Base-by-base conservation (phyloP, 2,888 invertebrate genomes). In the Leucoptera coffeella region DNA sequence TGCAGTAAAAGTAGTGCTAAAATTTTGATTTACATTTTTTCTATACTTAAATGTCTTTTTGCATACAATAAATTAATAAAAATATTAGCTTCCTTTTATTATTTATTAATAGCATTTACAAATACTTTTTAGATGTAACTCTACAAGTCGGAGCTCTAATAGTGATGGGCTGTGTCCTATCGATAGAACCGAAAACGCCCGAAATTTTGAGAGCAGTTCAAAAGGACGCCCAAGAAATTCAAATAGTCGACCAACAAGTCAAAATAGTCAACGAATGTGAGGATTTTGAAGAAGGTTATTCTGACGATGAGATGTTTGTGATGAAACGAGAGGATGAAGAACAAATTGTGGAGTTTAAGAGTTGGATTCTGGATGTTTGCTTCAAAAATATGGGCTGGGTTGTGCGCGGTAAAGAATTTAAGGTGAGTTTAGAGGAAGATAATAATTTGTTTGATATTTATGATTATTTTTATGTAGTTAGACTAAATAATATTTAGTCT, bases 61-160 rank as follows among this genome's bases (percentile, higher is more conserved):
- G n/a, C n/a, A n/a, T n/a, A n/a, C n/a, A n/a, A n/a, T n/a, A n/a
- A n/a, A n/a, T n/a, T n/a, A n/a, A n/a, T n/a, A n/a, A n/a, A n/a
- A n/a, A n/a, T n/a, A n/a, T n/a, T n/a, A n/a, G n/a, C n/a, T n/a
- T n/a, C n/a, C n/a, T n/a, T n/a, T n/a, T n/a, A n/a, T n/a, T n/a
- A n/a, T n/a, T n/a, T n/a, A n/a, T n/a, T n/a, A n/a, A n/a, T n/a
- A n/a, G n/a, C n/a, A n/a, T n/a, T n/a, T n/a, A n/a, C n/a, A n/a
- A n/a, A n/a, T n/a, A n/a, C n/a, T n/a, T n/a, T n/a, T 33, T 47
- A 82, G 85, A 83, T 69, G 59, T 76, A n/a, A 76, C 78, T 7
- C 62, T 84, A 20, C 78, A 82, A 65, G 84, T 87, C 1, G 81
- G 81, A 2, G 79, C 84, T 1, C 43, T 88, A 24, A 78, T 83